Evolutionary conservation across 1,140 invertebrate species (phyloP), one percentile per base, ranked within the genome.

Genomic region (Octopus bimaculoides): DNA sequence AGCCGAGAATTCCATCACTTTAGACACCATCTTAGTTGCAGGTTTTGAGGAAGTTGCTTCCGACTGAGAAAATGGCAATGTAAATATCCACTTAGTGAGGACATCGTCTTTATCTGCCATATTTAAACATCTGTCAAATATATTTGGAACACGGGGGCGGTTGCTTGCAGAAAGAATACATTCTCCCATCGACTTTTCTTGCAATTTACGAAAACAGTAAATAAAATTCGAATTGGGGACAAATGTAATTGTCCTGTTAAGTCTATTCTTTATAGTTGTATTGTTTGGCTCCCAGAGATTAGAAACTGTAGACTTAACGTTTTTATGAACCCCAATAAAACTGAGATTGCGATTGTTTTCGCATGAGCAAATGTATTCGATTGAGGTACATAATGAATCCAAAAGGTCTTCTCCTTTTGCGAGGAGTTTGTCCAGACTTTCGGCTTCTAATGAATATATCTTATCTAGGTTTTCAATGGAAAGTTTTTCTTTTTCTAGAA

Each of bases 171-270:
- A 41, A 41, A 71, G 14, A 6, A 71, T 14, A n/a, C 66, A 14
- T 71, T 71, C 66, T 14, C 66, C 66, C 14, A 71, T 6, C 1
- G 66, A 71, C 17, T 14, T n/a, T 14, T 71, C 66, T 71, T 71
- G 66, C 66, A 71, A 20, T 17, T 71, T 71, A n/a, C 66, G 17
- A 6, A 71, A 71, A 71, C 66, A 71, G 14, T 71, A 71, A 71
- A 71, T 71, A 17, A 71, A 71, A 20, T 71, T 71, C 0, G 66
- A 71, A 14, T 71, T 71, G 9, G 66, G 66, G 5, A 71, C 66
- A 20, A 71, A 71, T 41, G 26, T 41, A 2, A 41, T 41, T 41
- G 26, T 41, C 26, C 26, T 41, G 26, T 41, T 41, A 41, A 41
- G 26, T 41, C 26, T 41, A 41, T 41, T 41, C 26, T 41, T 41